A percentile compares a stretch with the other conserved stretches of the same genome.
These are phyloP conservation scores for cattle (Bos taurus) DNA, from an alignment of 2,113 vertebrate species.

Conservation along the genomic window DNA sequence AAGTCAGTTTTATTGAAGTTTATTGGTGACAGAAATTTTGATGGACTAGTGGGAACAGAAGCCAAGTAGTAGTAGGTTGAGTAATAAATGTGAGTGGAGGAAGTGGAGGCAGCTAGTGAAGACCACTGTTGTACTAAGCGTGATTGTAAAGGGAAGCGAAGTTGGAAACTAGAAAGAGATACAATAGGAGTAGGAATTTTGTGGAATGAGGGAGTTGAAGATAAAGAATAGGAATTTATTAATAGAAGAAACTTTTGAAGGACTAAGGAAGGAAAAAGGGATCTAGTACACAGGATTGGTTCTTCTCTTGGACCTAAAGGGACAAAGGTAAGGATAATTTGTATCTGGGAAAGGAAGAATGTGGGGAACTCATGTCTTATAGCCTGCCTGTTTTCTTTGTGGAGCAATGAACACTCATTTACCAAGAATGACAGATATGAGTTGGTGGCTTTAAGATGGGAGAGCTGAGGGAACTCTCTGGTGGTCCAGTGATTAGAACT, in stretches of 20 bases:
- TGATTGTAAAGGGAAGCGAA: not conserved
- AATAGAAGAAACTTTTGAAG: conserved; percentile 3
- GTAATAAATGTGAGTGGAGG: not conserved
- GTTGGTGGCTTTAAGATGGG: not conserved
- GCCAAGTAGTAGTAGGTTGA: not conserved
- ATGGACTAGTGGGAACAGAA: not conserved
- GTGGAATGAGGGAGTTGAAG: not conserved
- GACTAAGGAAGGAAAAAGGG: not conserved
- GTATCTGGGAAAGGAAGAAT: not conserved
- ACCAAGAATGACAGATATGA: not conserved
- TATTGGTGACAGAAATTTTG: not conserved
- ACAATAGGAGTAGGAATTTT: not conserved
- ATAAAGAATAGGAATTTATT: not conserved
- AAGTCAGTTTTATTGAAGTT: not conserved
- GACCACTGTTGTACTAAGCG: not conserved
- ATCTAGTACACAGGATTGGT: not conserved
- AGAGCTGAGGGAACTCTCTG: not conserved
- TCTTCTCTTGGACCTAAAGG: not conserved
- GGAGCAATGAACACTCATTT: not conserved
- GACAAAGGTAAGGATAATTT: not conserved
- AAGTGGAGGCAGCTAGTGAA: not conserved
- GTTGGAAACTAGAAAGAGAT: not conserved
- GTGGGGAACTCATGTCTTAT: not conserved
- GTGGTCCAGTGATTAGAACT: not conserved
- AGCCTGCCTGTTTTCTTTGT: not conserved